Percentiles rank a stretch among this genome's conserved stretches.
These are phyloP conservation scores for Calliphora vomitoria DNA, from an alignment of 2,888 invertebrate species.

Conservation along the genomic window DNA sequence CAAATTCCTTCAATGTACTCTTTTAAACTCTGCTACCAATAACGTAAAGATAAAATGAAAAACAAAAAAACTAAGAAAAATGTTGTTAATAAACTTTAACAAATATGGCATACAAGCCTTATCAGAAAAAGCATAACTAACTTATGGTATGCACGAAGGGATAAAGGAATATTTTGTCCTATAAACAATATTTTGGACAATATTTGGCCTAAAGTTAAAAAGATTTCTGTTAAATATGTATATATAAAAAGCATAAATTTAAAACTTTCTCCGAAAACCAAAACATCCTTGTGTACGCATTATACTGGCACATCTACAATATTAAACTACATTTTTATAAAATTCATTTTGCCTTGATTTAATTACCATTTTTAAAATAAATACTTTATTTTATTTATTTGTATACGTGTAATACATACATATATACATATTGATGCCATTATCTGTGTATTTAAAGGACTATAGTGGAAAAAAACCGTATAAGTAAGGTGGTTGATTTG, in stretches of 20 bases:
- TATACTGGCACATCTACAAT: background rate
- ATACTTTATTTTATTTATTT: conserved; percentile 21
- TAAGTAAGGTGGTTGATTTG: conserved; percentile 30
- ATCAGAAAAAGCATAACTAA: conserved; percentile 24
- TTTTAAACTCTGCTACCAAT: background rate
- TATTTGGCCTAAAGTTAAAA: background rate
- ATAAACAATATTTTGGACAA: background rate
- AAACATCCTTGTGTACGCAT: background rate
- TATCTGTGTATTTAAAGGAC: conserved; percentile 53
- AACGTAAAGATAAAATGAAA: background rate
- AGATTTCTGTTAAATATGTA: background rate
- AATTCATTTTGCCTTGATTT: conserved; percentile 40
- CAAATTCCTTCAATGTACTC: background rate
- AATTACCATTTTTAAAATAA: conserved; percentile 48
- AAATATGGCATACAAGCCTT: conserved; percentile 28
- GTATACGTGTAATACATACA: background rate
- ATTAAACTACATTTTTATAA: background rate
- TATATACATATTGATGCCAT: conserved; percentile 15
- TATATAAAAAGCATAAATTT: background rate
- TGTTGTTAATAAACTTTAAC: conserved; percentile 49
- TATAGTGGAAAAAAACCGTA: conserved; percentile 34
- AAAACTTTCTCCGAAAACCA: background rate
- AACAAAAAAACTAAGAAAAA: background rate
- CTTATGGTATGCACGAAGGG: background rate
- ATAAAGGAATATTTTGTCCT: background rate